A percentile compares a stretch with the other conserved stretches of the same genome.
Conservation (phyloP, 1,140 invertebrate species). For the Hycleus cichorii region DNA sequence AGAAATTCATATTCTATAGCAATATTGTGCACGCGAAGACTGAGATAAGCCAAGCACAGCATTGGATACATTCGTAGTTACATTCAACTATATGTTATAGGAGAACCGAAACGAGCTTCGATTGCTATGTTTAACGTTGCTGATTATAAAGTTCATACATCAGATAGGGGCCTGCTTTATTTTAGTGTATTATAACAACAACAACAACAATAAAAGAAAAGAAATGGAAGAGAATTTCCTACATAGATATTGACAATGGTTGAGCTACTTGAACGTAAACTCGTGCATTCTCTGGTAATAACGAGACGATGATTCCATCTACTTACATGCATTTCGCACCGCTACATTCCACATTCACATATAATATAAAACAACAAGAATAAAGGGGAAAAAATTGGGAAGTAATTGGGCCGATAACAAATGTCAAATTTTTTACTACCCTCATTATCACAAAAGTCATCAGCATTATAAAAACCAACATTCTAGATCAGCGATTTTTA, state of each 20-base stretch:
- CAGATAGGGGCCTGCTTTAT: conserved; percentile 20
- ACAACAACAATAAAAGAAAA: no score
- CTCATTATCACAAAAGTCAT: no score
- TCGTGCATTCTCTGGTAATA: conserved; percentile 17
- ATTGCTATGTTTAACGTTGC: conserved; percentile 14
- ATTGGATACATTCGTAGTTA: not conserved
- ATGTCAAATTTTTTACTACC: no score
- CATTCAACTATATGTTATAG: conserved; percentile 8
- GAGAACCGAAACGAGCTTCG: conserved; percentile 5
- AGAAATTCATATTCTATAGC: conserved; percentile 17
- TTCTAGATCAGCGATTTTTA: no score
- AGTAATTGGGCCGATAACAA: no score
- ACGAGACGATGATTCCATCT: conserved; percentile 12
- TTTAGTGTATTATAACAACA: conserved; percentile 8
- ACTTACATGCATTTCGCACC: not conserved
- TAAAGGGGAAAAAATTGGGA: no score
- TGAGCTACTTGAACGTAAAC: conserved; percentile 17
- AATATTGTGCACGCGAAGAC: conserved; percentile 17
- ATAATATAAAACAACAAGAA: no score
- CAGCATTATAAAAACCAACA: no score
- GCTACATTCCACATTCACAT: no score
- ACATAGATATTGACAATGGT: conserved; percentile 20
- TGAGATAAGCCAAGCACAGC: conserved; percentile 1
- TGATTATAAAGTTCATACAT: conserved; percentile 22
- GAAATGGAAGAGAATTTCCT: conserved; percentile 1